phyloP scores from a whole-genome alignment of 1,140 invertebrate genomes.

The Oncopodura yosiiana region DNA sequence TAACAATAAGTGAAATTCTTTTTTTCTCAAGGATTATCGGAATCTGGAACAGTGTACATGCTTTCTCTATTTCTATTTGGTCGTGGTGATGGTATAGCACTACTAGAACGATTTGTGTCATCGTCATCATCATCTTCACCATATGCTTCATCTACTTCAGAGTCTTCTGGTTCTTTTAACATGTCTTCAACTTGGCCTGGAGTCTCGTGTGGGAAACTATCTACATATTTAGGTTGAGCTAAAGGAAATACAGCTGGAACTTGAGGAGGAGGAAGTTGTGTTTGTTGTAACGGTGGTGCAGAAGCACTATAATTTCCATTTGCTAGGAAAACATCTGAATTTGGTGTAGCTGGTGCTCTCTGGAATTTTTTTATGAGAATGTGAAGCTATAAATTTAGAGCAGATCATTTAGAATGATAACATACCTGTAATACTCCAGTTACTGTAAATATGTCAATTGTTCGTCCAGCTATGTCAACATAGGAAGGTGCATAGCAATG shows the following conservation, averaged over 20 bases:
- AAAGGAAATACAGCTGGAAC: constrained; percentile 22
- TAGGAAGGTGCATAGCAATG: constrained; percentile 51
- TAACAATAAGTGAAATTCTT: no score
- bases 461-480: constrained; percentile 22
- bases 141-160: constrained; percentile 13
- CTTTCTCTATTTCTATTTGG: constrained; percentile 3
- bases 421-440: constrained; percentile 31
- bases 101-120: neutral
- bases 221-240: constrained; percentile 28
- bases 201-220: constrained; percentile 31
- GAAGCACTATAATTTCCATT: neutral
- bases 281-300: neutral
- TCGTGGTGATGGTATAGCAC: neutral
- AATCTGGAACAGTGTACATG: constrained; percentile 17
- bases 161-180: constrained; percentile 29
- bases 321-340: neutral
- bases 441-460: constrained; percentile 34
- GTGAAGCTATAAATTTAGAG: no score
- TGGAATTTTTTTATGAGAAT: neutral
- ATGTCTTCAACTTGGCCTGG: constrained; percentile 34
- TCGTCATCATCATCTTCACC: constrained; percentile 1
- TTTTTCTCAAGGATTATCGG: no score
- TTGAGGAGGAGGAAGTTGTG: neutral
- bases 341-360: neutral
- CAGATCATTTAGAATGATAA: no score